A percentile compares a stretch with the other conserved stretches of the same genome.
These are phyloP conservation scores for Sturnus vulgaris DNA, from an alignment of 2,113 vertebrate species.

Conservation along the genomic window DNA sequence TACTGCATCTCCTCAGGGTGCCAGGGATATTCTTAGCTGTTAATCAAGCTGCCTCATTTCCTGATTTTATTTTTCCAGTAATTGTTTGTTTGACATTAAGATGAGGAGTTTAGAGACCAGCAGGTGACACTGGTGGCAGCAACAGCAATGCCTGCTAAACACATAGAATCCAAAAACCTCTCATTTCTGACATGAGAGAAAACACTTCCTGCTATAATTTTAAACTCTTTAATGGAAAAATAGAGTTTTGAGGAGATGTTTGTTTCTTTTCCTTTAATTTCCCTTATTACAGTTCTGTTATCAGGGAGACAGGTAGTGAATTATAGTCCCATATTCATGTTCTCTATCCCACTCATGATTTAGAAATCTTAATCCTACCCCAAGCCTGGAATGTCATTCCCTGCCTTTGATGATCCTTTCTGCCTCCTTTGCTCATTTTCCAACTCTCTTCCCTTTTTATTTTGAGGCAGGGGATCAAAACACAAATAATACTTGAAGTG, in stretches of 20 bases:
- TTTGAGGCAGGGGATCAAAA: background rate
- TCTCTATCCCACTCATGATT: background rate
- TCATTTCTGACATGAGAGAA: background rate
- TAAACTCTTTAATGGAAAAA: background rate
- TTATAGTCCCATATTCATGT: background rate
- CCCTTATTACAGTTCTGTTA: background rate
- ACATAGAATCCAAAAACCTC: background rate
- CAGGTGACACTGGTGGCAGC: background rate
- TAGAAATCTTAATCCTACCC: background rate
- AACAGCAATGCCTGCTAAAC: background rate
- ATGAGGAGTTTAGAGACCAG: background rate
- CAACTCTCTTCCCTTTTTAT: background rate
- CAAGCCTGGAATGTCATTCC: background rate
- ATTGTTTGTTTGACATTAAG: constrained; percentile 44
- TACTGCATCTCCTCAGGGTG: constrained; percentile 20
- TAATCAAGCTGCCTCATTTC: constrained; percentile 36
- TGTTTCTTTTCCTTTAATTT: background rate
- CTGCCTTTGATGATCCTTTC: background rate
- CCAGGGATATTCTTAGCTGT: background rate
- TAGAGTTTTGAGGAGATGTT: fast-evolving
- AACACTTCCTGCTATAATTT: background rate
- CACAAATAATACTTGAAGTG: background rate
- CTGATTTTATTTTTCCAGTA: constrained; percentile 36
- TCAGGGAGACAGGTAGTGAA: background rate
- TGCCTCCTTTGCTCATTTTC: background rate